Evolutionary conservation across 2,888 invertebrate species (phyloP), one percentile per base, ranked within the genome.

Genomic region (Digitonthophagus gazella): DNA sequence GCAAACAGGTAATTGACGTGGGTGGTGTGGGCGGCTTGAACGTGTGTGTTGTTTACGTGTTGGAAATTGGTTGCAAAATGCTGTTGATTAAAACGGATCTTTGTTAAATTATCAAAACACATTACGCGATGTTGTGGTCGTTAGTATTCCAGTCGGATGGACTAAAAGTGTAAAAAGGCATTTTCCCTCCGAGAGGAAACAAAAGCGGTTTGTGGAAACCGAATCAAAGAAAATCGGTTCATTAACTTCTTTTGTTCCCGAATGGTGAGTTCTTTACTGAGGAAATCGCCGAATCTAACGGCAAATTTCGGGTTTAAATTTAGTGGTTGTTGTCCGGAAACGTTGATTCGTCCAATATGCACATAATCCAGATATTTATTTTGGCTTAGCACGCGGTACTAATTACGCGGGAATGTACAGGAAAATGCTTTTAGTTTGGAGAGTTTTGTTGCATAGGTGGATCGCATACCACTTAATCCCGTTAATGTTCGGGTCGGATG

Each of bases 201-300:
- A 44, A 44, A 44, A 44, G 28, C 28, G 28, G 6, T 44, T 8
- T 44, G 28, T 11, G 58, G 77, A 77, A 77, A 77, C 75, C 77
- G 74, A 78, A 78, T 78, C 78, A 79, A 78, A 78, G 78, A 75
- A 76, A 76, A 78, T 75, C 77, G 77, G 77, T 76, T 77, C 78
- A 78, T 78, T 78, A 76, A 76, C 77, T 78, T 77, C 74, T 76
- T 75, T 74, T 75, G 61, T 64, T 58, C 18, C 11, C 19, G 16
- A 19, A 58, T 16, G 11, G 16, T 58, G n/a, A 16, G n/a, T 16
- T 58, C 19, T 58, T 19, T 58, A 16, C 58, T n/a, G 16, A n/a
- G 2, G 58, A 58, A 19, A 19, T 19, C 19, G 16, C 58, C 11
- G 16, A 11, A 58, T 16, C 18, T 15, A 15, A 8, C 14, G 11